Conservation (phyloP, 2,888 invertebrate species). For the Ganaspis brasiliensis region DNA sequence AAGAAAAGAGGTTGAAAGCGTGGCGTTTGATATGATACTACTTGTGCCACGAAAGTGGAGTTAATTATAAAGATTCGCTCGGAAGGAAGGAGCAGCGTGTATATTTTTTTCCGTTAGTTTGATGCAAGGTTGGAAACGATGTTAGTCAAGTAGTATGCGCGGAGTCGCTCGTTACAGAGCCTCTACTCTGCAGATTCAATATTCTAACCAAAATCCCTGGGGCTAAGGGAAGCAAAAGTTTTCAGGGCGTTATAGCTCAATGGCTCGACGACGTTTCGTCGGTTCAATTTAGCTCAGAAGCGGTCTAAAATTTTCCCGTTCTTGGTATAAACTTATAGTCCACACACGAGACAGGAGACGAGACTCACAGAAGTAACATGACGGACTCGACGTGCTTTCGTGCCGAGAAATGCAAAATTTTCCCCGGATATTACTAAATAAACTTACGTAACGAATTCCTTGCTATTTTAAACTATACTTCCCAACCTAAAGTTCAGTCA, state of each 20-base stretch:
- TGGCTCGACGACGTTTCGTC: constrained; percentile 64
- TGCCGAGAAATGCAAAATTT: constrained; percentile 70
- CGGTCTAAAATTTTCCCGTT: constrained; percentile 74
- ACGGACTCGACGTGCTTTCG: constrained; percentile 74
- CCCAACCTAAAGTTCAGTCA: background rate
- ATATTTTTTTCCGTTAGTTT: constrained; percentile 45
- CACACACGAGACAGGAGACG: constrained; percentile 65
- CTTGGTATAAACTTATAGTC: constrained; percentile 73
- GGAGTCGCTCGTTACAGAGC: constrained; percentile 77
- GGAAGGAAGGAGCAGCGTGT: background rate
- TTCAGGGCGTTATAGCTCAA: constrained; percentile 70
- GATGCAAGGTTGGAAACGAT: constrained; percentile 59
- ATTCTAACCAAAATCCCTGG: constrained; percentile 81
- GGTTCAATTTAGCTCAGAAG: constrained; percentile 53
- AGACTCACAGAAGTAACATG: constrained; percentile 71
- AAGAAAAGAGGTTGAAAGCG: background rate
- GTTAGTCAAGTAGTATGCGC: constrained; percentile 66
- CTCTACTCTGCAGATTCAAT: constrained; percentile 79
- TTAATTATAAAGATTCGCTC: constrained; percentile 24
- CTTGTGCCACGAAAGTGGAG: background rate
- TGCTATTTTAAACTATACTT: background rate
- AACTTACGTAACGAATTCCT: background rate
- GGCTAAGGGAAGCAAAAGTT: constrained; percentile 79
- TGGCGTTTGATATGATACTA: background rate
- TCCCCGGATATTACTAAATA: constrained; percentile 47